These are phyloP conservation scores for Leptinotarsa tumamoca DNA, from an alignment of 2,888 invertebrate genomes.

Conservation along the genomic window DNA sequence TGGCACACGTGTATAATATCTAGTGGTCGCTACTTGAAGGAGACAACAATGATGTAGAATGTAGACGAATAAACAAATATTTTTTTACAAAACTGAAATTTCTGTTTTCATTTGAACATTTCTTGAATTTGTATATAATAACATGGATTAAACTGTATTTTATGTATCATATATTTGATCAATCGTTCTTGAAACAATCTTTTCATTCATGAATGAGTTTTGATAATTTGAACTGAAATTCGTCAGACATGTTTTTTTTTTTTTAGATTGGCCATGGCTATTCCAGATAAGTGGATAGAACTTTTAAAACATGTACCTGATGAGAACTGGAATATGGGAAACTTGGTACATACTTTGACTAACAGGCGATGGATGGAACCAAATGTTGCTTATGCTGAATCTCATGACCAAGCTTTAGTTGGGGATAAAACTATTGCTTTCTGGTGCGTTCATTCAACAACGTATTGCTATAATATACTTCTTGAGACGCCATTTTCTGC, in stretches of 20 bases:
- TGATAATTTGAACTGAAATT: neutral
- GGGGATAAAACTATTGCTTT: constrained; percentile 99
- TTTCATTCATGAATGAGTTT: too few relatives aligned
- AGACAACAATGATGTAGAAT: too few relatives aligned
- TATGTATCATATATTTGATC: too few relatives aligned
- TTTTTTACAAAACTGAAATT: too few relatives aligned
- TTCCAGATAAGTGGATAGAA: constrained; percentile 99
- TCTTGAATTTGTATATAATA: too few relatives aligned
- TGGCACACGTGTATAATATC: too few relatives aligned
- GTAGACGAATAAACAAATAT: too few relatives aligned
- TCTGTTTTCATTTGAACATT: too few relatives aligned
- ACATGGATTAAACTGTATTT: too few relatives aligned
- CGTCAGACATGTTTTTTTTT: neutral
- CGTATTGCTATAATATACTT: neutral
- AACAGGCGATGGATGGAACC: constrained; percentile 97
- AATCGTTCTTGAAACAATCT: too few relatives aligned
- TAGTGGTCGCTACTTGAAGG: too few relatives aligned
- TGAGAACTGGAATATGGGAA: constrained; percentile 94
- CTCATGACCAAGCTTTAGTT: constrained; percentile 97
- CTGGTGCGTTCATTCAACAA: constrained; percentile 71
- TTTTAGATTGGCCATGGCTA: constrained; percentile 90
- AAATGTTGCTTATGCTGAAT: constrained; percentile 97
- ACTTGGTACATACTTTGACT: constrained; percentile 91
- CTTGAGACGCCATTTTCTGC: neutral
- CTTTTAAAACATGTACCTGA: constrained; percentile 84